Base-by-base conservation (phyloP, 2,888 invertebrate genomes). In the Chrysotoxum bicinctum region DNA sequence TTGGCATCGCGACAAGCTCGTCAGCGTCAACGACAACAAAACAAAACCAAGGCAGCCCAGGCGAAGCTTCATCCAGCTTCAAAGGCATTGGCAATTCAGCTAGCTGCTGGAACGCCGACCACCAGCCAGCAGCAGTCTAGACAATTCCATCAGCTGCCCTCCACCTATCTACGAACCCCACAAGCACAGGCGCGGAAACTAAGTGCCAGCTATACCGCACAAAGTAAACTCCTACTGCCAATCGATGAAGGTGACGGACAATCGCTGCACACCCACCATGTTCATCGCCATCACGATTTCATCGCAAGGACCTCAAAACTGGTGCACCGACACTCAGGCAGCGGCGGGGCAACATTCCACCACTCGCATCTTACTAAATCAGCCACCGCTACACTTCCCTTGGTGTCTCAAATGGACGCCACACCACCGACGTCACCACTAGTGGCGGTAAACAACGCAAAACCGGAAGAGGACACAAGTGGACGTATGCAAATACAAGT, bases 1-100 rank as follows among this genome's bases (percentile, higher is more conserved):
- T 94, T 97, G 93, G 96, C 97, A 92, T 96, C 96, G 93, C 95
- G 96, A 90, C 95, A 96, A 93, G 96, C 95, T 88, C 93, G 94
- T 82, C 96, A 95, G 88, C 92, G 94, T 86, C 93, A 94, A 90
- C 92, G 93, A 69, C 93, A 93, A 90, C 92, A 93, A 89, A 93
- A 93, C 88, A 91, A 92, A 87, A 90, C 89, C 56, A 90, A 90
- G 88, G 89, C 92, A 88, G 92, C 93, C 88, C 92, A 92, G 88
- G 93, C 93, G 89, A 94, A 93, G 92, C 92, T 91, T 89, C 93
- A 92, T 91, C 93, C 93, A 90, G 90, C 91, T 89, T 86, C 91
- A 87, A 89, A 88, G 32, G 87, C 84, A 4, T 74, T 88, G 26
- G 87, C 87, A 50, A 75, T 87, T 12, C 89, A 90, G 88, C 77